Conservation (phyloP, 2,888 invertebrate genomes). For the Sympetrum striolatum region DNA sequence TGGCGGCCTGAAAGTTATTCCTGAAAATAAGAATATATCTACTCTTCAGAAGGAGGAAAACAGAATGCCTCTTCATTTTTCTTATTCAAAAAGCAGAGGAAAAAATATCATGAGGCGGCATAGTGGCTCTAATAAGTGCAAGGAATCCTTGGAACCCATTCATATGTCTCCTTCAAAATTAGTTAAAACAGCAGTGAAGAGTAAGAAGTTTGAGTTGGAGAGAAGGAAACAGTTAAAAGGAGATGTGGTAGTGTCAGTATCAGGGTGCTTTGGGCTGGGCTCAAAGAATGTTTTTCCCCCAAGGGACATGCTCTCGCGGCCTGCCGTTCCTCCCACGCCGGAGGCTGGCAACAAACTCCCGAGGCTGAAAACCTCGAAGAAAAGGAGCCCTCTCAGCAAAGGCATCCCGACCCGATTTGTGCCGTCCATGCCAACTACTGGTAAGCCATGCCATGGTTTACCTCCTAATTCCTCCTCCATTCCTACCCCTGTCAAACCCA, state of each 20-base stretch:
- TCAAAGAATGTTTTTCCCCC: constrained; percentile 52
- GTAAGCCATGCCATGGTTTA: constrained; percentile 46
- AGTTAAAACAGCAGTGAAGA: constrained; percentile 71
- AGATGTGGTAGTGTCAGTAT: constrained; percentile 51
- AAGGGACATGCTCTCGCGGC: constrained; percentile 42
- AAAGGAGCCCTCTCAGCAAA: constrained; percentile 43
- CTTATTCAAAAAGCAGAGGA: background rate
- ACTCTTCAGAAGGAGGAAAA: background rate
- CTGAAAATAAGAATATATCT: background rate
- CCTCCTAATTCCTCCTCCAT: constrained; percentile 44
- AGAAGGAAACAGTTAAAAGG: constrained; percentile 63
- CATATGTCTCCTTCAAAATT: constrained; percentile 67
- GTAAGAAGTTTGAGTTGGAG: constrained; percentile 66
- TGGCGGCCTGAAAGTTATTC: background rate
- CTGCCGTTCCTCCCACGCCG: constrained; percentile 33
- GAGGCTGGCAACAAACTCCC: constrained; percentile 40
- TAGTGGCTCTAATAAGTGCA: background rate
- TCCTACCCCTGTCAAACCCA: constrained; percentile 14
- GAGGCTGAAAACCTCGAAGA: constrained; percentile 43
- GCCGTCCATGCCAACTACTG: constrained; percentile 43
- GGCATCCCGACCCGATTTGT: constrained; percentile 43
- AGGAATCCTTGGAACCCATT: background rate
- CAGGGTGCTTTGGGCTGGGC: constrained; percentile 52
- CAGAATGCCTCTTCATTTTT: background rate
- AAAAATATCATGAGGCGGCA: background rate